These are phyloP conservation scores for Oligia latruncula DNA, from an alignment of 2,888 invertebrate species.

Conservation along the genomic window DNA sequence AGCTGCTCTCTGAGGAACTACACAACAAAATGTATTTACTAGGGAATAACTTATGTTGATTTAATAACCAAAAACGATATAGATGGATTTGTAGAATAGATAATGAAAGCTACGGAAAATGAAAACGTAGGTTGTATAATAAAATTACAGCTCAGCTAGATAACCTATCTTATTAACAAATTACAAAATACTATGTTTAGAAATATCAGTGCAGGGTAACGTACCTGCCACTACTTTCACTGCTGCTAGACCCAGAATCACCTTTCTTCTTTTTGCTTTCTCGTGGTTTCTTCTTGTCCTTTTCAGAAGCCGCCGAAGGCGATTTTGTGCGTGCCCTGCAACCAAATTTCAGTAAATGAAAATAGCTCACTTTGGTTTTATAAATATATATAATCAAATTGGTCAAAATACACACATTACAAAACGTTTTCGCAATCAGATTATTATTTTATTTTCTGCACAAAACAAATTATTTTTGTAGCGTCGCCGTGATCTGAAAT, in stretches of 20 bases:
- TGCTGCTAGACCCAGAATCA: slow-evolving; percentile 94
- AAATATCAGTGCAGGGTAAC: background rate
- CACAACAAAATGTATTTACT: slow-evolving; percentile 28
- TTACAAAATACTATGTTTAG: background rate
- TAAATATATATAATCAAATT: background rate
- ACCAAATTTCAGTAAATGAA: slow-evolving; percentile 26
- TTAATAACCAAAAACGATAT: background rate
- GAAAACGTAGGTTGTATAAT: background rate
- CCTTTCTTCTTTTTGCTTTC: slow-evolving; percentile 92
- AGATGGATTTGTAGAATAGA: background rate
- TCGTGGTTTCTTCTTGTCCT: slow-evolving; percentile 92
- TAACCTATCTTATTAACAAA: slow-evolving; percentile 39
- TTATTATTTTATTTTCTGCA: slow-evolving; percentile 5
- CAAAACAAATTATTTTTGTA: slow-evolving; percentile 24
- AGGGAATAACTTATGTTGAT: no score
- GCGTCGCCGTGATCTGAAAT: slow-evolving; percentile 52
- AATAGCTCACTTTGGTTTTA: background rate
- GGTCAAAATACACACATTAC: slow-evolving; percentile 47
- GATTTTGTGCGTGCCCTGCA: slow-evolving; percentile 94
- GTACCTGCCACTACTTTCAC: slow-evolving; percentile 94
- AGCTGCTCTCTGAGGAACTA: slow-evolving; percentile 95
- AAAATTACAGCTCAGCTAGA: slow-evolving; percentile 2
- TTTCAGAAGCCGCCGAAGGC: slow-evolving; percentile 92
- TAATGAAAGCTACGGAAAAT: background rate
- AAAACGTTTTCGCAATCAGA: background rate